Base-by-base conservation (phyloP, 2,797 vertebrate genomes). In the Enteromius thamalakanensis region DNA sequence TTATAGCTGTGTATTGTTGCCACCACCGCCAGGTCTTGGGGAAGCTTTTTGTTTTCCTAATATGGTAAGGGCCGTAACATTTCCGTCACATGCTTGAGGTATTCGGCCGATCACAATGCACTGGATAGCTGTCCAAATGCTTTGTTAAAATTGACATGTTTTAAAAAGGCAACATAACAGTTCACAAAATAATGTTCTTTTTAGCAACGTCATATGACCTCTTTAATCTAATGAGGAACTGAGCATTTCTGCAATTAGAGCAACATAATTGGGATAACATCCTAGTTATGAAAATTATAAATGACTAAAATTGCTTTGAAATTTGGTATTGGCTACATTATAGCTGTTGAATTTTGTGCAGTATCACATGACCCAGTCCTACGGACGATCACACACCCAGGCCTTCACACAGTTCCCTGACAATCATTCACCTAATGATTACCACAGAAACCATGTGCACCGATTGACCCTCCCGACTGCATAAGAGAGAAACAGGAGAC, bases 361-460 rank as follows among this genome's bases (percentile, higher is more conserved):
- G 53, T 75, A 65, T 74, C 58, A 53, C 80, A 29, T 74, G 70
- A 51, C 7, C 11, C 14, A 6, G 23, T 71, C 51, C 37, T 47
- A 17, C 42, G 60, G 15, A 14, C 17, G 17, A 34, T 78, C 62
- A 21, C 53, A 78, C 55, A 65, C 71, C 78, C 76, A 64, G 29
- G 47, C 65, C 11, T 34, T 75, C 64, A 70, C 55, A 62, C 49
- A 75, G 78, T 49, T 29, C 72, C 34, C 55, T 71, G 49, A 55
- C 34, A 53, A 76, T 74, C 32, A 62, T 71, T 83, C 37, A 60
- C 77, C 72, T 71, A 85, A 83, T 79, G 83, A 85, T 85, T 86
- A 86, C 74, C 80, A 80, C 12, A 53, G 55, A 51, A 75, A 69
- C 34, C 53, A 7, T 19, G 51, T 70, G 68, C n/a, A 79, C 62